Percentiles rank a stretch among this genome's conserved stretches.
Evolutionary conservation across 2,888 invertebrate genomes (phyloP).

Genomic region (Rambutsinella grinnellia): DNA sequence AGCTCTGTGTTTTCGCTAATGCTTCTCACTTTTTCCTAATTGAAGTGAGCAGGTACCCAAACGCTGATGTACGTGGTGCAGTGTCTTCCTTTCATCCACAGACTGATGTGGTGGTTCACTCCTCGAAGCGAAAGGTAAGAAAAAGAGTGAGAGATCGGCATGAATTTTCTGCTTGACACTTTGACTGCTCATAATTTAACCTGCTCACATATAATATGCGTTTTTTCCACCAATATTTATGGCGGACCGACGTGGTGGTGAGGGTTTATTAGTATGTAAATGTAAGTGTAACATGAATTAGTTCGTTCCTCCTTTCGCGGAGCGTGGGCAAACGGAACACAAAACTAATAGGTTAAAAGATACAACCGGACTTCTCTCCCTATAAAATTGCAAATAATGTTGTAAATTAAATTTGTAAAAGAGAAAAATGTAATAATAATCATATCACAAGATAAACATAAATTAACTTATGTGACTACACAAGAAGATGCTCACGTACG

Average conservation of each 20-base stretch:
- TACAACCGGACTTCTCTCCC: neutral
- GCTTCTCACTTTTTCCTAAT: slow-evolving; percentile 42
- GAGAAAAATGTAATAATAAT: neutral
- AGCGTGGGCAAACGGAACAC: too few relatives aligned
- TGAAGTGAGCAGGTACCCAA: slow-evolving; percentile 35
- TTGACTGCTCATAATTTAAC: slow-evolving; percentile 55
- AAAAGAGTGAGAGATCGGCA: slow-evolving; percentile 52
- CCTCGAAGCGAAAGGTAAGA: slow-evolving; percentile 30
- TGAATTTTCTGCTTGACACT: slow-evolving; percentile 54
- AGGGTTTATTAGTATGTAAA: slow-evolving; percentile 48
- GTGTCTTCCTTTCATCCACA: too few relatives aligned
- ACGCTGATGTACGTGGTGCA: slow-evolving; percentile 19
- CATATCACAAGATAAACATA: slow-evolving; percentile 5
- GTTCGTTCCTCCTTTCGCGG: too few relatives aligned
- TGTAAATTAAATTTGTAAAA: slow-evolving; percentile 5
- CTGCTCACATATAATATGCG: slow-evolving; percentile 19
- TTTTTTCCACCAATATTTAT: slow-evolving; percentile 44
- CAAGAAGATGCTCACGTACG: neutral
- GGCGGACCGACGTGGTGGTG: slow-evolving; percentile 26
- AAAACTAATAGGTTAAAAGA: too few relatives aligned
- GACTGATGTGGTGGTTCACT: slow-evolving; percentile 34
- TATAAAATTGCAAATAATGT: neutral
- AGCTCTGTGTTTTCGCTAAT: neutral
- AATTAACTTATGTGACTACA: neutral
- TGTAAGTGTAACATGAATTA: too few relatives aligned